Evolutionary conservation across 92 coral and sea anemone species (phyloP), one percentile per base, ranked within the genome.

Genomic region (Parazoanthus darwini): DNA sequence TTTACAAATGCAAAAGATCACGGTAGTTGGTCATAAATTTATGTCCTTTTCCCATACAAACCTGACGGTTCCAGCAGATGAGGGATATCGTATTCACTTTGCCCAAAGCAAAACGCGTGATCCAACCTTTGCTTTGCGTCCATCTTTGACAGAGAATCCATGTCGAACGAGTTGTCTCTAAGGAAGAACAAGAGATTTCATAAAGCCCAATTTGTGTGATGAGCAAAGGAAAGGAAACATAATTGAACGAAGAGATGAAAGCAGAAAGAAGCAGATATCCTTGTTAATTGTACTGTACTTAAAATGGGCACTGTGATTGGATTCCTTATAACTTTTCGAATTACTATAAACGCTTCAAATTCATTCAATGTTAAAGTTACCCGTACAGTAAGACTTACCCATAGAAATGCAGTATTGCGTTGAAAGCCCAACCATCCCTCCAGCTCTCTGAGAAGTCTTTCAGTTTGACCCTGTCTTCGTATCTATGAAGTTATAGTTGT

Each of bases 341-440:
- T 63, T 33, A 36, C 14, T 68, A 35, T 63, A 35, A 26, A 68
- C 8, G 63, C 15, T 44, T 67, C 63, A 82, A 82, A 82, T 73
- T 51, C 63, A 48, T 63, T 25, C 67, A 59, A 15, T 16, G 63
- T 39, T 82, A 20, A 54, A 54, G 16, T 20, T 54, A 11, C 59
- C 3, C 59, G 9, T 54, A 11, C 18, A 33, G 0, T 15, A 1
- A 7, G 48, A 33, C 91, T 63, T 87, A 97, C 99, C 95, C 90
- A 92, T 93, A 95, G 5, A 96, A 94, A 76, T 94, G 96, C 7
- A 97, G 86, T 23, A 97, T 86, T 50, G 95, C 98, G 66, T 92
- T 91, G 87, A 97, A 97, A 0, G 98, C 99, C 91, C 93, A 77
- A 8, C 99, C 99, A 86, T 97, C 91, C 71, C 93, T 91, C 99